Evolutionary conservation across 2,888 invertebrate species (phyloP).

Genomic region (Xanthia togata): DNA sequence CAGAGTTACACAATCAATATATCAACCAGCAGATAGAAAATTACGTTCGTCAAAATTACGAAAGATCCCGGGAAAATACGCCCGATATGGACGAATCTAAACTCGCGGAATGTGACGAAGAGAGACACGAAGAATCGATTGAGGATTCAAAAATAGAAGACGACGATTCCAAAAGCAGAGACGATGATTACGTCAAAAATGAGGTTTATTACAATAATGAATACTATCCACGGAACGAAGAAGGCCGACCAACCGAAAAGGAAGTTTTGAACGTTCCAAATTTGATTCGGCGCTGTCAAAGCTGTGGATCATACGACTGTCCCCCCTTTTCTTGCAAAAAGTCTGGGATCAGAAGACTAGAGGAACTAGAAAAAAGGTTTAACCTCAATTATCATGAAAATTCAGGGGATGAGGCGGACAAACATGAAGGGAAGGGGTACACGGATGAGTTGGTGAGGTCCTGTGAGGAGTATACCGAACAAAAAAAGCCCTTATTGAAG

Average conservation of each 20-base stretch:
- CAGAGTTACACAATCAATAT: constrained; percentile 88
- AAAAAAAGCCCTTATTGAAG: constrained; percentile 94
- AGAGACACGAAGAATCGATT: constrained; percentile 76
- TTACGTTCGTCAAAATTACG: constrained; percentile 82
- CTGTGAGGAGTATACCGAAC: constrained; percentile 84
- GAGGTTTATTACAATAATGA: constrained; percentile 82
- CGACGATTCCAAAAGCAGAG: constrained; percentile 81
- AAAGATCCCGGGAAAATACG: constrained; percentile 81
- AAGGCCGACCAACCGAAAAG: constrained; percentile 74
- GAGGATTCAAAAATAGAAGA: constrained; percentile 73
- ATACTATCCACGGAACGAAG: constrained; percentile 77
- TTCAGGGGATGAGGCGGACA: constrained; percentile 82
- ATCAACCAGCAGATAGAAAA: constrained; percentile 89
- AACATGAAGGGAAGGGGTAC: constrained; percentile 72
- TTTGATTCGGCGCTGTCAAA: constrained; percentile 86
- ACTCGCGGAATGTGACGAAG: constrained; percentile 76
- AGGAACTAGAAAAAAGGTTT: constrained; percentile 86
- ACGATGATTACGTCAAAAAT: constrained; percentile 82
- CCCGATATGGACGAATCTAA: constrained; percentile 83
- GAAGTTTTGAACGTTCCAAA: constrained; percentile 86
- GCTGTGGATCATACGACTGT: constrained; percentile 90
- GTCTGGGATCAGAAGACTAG: constrained; percentile 83
- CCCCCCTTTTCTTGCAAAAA: constrained; percentile 88
- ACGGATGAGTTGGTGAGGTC: constrained; percentile 85
- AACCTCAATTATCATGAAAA: constrained; percentile 84